Evolutionary conservation across 2,888 invertebrate genomes (phyloP), one percentile per base, ranked within the genome.

Genomic region (Tenthredo livida): DNA sequence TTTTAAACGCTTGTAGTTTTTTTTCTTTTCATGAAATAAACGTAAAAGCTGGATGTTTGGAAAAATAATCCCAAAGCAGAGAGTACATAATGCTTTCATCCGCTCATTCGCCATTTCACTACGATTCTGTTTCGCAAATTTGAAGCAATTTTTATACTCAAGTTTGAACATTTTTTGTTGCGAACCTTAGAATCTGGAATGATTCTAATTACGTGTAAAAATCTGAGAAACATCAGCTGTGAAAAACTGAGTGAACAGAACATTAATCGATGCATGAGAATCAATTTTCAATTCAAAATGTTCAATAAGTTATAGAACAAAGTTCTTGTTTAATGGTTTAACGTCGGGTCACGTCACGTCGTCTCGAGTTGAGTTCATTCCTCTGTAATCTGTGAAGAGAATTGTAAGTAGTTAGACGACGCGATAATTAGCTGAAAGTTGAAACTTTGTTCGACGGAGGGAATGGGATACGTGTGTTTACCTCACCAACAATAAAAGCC

Each of bases 351-450:
- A 17, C n/a, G n/a, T 17, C 70, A 25, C 17, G 17, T n/a, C 33
- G 17, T 37, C 9, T n/a, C 12, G 61, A 61, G 21, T 21, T 17
- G 17, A 37, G 70, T 70, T 70, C 33, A 70, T 33, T 70, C 9
- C 17, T 3, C 37, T 70, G 37, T 70, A 37, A 70, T 12, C 33
- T 37, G 70, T 10, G 17, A 9, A 70, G 37, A 37, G 2, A 70
- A 70, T 15, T 17, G 37, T 61, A 61, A 33, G 70, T 70, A n/a
- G 70, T 70, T 70, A 37, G 70, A 29, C 9, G 37, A 70, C 7
- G 37, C 37, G 33, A 17, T 70, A 70, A 70, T 70, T 70, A 25
- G 3, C 9, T 70, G 70, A 70, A 70, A 70, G 37, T 70, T n/a
- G 33, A 37, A 17, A 70, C 7, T n/a, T 2, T 1, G 70, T 9